phyloP scores from a whole-genome alignment of 1,140 invertebrate genomes.

The Sitophilus oryzae region DNA sequence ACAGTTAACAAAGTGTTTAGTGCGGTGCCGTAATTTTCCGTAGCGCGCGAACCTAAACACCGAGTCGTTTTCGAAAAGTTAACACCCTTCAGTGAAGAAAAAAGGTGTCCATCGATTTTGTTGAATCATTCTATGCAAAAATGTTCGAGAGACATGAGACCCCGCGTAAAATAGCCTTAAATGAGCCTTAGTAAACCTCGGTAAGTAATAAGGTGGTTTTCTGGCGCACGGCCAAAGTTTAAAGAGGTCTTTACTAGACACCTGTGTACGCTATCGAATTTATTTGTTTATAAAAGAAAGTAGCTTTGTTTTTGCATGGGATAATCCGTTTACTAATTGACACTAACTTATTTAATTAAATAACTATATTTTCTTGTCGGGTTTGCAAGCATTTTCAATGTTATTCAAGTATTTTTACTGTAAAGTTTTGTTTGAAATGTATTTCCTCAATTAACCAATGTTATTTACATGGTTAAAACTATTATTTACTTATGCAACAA shows the following conservation, averaged over 20 bases:
- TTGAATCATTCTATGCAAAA: constrained; percentile 25
- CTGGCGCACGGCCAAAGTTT: constrained; percentile 34
- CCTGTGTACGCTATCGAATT: constrained; percentile 29
- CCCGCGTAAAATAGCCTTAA: constrained; percentile 31
- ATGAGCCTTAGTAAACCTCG: constrained; percentile 31
- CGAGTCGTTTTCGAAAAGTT: constrained; percentile 17
- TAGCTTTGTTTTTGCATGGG: not conserved
- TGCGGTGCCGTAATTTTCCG: constrained; percentile 18
- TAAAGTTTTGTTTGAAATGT: too few relatives aligned
- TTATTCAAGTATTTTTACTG: too few relatives aligned
- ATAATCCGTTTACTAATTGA: not conserved
- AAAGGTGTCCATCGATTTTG: constrained; percentile 35
- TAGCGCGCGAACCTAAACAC: constrained; percentile 20
- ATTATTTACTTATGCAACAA: too few relatives aligned
- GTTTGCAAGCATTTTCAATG: too few relatives aligned
- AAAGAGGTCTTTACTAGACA: constrained; percentile 33
- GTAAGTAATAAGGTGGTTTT: constrained; percentile 41
- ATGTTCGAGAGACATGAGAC: constrained; percentile 25
- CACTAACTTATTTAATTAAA: too few relatives aligned
- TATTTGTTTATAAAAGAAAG: constrained; percentile 17
- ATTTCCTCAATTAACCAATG: too few relatives aligned
- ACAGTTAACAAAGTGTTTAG: constrained; percentile 23
- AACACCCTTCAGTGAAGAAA: constrained; percentile 23
- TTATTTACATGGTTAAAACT: too few relatives aligned
- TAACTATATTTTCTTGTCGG: too few relatives aligned